These are phyloP conservation scores for Lepisosteus oculatus DNA, from an alignment of 2,113 vertebrate species.

Conservation along the genomic window DNA sequence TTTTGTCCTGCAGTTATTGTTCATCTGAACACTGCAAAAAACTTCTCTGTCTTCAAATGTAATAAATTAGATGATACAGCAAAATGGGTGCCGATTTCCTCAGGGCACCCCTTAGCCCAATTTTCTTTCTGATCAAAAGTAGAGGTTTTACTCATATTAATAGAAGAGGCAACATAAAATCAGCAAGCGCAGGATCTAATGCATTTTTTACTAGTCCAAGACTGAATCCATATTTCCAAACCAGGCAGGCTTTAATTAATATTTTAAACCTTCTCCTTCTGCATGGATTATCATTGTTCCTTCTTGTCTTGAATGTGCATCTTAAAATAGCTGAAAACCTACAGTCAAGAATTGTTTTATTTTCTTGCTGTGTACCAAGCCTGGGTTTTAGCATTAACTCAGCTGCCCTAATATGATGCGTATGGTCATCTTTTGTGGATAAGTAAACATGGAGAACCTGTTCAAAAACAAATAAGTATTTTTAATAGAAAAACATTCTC, in stretches of 20 bases:
- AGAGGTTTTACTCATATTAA: background rate
- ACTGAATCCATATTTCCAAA: background rate
- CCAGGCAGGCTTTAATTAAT: slow-evolving; percentile 2
- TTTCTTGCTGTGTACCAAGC: too few relatives aligned
- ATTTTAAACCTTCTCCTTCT: slow-evolving; percentile 10
- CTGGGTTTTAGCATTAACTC: too few relatives aligned
- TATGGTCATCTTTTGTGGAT: too few relatives aligned
- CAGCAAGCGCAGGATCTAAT: background rate
- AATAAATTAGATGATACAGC: background rate
- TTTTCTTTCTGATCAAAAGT: background rate
- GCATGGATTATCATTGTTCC: background rate
- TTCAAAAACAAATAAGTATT: too few relatives aligned
- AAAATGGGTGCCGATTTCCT: background rate
- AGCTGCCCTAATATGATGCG: too few relatives aligned
- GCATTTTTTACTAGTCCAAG: slow-evolving; percentile 4
- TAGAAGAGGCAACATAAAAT: background rate
- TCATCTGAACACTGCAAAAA: too few relatives aligned
- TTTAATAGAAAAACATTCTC: too few relatives aligned
- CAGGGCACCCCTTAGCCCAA: background rate
- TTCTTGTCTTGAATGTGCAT: background rate
- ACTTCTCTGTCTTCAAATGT: background rate
- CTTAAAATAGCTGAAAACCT: too few relatives aligned
- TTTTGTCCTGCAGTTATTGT: too few relatives aligned
- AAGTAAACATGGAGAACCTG: too few relatives aligned
- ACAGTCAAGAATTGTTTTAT: too few relatives aligned